Evolutionary conservation across 2,797 vertebrate genomes (phyloP).

Genomic region (Gorsachius magnificus): DNA sequence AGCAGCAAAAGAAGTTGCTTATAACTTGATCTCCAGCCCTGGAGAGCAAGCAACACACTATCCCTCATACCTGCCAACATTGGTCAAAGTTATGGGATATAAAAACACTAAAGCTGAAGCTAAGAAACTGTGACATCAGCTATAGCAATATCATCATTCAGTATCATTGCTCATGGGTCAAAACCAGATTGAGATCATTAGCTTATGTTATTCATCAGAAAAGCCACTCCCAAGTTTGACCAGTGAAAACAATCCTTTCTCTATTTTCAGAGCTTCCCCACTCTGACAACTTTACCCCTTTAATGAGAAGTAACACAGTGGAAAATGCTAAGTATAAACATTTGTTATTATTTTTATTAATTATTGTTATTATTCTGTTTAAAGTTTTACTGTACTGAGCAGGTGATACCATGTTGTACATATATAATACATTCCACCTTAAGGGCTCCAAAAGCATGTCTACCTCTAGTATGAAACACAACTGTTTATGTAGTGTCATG

Average conservation of each 20-base stretch:
- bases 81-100: background rate
- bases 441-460: background rate
- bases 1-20: background rate
- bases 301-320: background rate
- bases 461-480: background rate
- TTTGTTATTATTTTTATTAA: background rate
- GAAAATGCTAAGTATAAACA: background rate
- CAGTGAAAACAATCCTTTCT: background rate
- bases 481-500: background rate
- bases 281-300: background rate
- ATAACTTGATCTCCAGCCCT: background rate
- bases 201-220: background rate
- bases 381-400: background rate
- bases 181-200: background rate
- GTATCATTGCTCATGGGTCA: background rate
- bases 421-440: background rate
- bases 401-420: background rate
- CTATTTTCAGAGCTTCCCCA: background rate
- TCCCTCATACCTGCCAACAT: background rate
- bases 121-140: background rate
- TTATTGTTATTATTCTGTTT: background rate
- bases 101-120: background rate
- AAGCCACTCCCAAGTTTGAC: background rate
- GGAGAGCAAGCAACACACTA: background rate
- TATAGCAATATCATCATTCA: background rate